These are phyloP conservation scores for Nematostella vectensis DNA, from an alignment of 92 coral and sea anemone genomes.

Conservation along the genomic window DNA sequence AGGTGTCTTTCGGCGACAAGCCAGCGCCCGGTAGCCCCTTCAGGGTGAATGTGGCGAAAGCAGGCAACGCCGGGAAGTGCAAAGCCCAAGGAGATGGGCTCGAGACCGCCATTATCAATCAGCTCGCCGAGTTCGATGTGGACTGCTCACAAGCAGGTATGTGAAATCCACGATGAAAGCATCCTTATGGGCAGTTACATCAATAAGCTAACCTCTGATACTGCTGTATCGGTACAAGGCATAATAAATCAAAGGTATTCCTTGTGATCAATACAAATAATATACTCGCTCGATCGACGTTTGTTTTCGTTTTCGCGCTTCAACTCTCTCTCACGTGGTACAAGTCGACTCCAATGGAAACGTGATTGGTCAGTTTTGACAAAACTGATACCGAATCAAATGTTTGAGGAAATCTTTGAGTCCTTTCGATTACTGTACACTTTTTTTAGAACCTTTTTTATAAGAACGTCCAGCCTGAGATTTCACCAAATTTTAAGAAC, in stretches of 20 bases:
- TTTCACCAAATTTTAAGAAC: no score
- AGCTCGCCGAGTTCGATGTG: constrained; percentile 89
- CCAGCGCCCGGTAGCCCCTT: constrained; percentile 88
- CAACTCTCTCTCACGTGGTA: no score
- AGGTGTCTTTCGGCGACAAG: constrained; percentile 81
- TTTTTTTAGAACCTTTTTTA: no score
- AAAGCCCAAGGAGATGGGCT: constrained; percentile 93
- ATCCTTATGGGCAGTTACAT: background rate
- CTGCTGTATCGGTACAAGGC: background rate
- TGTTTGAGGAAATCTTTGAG: no score
- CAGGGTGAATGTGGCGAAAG: constrained; percentile 79
- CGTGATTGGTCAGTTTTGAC: no score
- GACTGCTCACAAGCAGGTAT: constrained; percentile 89
- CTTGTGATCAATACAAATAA: no score
- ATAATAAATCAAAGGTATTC: background rate
- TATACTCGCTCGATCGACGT: no score
- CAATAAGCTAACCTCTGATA: background rate
- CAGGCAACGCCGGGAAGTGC: constrained; percentile 89
- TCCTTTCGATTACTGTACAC: no score
- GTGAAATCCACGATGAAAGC: no score
- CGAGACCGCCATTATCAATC: constrained; percentile 77
- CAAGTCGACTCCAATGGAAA: no score
- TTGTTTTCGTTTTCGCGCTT: constrained; percentile 1
- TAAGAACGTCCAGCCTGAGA: no score
- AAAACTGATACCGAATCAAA: no score